These are phyloP conservation scores for Pristionchus exspectatus DNA, from an alignment of 2,888 invertebrate species.

Conservation along the genomic window DNA sequence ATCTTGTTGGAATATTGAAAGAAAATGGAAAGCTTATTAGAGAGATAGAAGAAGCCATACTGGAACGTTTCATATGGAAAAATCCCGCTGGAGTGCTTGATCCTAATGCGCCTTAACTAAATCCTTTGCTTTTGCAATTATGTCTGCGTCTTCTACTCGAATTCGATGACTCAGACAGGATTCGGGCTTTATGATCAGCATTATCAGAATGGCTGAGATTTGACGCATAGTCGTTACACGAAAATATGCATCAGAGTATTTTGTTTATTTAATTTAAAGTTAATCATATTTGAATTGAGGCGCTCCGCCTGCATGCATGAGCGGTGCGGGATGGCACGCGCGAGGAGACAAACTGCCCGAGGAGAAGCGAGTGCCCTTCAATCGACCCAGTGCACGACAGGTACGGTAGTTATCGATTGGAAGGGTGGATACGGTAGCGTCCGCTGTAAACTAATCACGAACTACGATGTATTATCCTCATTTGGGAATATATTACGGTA, in stretches of 20 bases:
- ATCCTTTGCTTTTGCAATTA: too few species aligned
- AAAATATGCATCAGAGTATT: too few species aligned
- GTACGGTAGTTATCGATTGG: conserved; percentile 57
- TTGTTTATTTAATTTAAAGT: too few species aligned
- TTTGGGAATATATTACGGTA: neutral
- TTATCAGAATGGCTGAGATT: neutral
- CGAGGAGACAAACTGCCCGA: conserved; percentile 71
- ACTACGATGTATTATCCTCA: neutral
- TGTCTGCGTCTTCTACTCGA: too few species aligned
- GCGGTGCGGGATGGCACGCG: conserved; percentile 71
- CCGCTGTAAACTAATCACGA: neutral
- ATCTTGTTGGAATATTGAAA: neutral
- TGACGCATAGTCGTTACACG: too few species aligned
- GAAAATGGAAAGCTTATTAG: neutral
- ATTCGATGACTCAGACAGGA: too few species aligned
- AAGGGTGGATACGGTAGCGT: neutral
- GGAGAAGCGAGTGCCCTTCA: conserved; percentile 76
- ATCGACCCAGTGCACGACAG: conserved; percentile 73
- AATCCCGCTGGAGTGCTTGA: neutral
- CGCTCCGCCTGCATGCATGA: conserved; percentile 23
- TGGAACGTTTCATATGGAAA: neutral
- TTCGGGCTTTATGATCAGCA: too few species aligned
- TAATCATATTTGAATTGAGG: neutral
- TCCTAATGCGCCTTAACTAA: neutral
- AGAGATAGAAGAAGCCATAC: neutral